A percentile compares a stretch with the other conserved stretches of the same genome.
Evolutionary conservation across 2,888 invertebrate genomes (phyloP).

Genomic region (Xestia sexstrigata): DNA sequence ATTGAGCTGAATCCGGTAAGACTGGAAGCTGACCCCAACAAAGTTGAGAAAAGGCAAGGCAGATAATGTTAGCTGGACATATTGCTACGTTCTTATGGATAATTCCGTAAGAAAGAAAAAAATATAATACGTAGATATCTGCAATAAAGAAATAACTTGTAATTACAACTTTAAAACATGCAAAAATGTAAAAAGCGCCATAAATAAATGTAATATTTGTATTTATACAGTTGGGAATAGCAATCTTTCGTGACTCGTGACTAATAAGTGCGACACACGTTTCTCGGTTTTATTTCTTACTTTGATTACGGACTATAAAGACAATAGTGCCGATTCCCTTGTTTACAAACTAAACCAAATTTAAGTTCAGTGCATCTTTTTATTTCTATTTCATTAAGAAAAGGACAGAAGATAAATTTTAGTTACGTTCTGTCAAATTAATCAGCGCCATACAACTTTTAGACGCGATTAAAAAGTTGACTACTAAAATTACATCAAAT

Average conservation of each 20-base stretch:
- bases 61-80: not conserved
- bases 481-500: too few relatives aligned
- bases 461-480: too few relatives aligned
- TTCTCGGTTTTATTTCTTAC: constrained; percentile 44
- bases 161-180: constrained; percentile 30
- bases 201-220: constrained; percentile 47
- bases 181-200: constrained; percentile 32
- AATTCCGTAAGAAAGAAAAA: not conserved
- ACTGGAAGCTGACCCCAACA: too few relatives aligned
- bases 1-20: too few relatives aligned
- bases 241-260: constrained; percentile 62
- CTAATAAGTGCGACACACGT: constrained; percentile 59
- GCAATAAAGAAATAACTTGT: constrained; percentile 15
- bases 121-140: not conserved
- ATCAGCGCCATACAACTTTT: too few relatives aligned
- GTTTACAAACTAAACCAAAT: too few relatives aligned
- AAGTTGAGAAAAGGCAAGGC: too few relatives aligned
- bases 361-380: too few relatives aligned
- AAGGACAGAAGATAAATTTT: too few relatives aligned
- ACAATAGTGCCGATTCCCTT: too few relatives aligned
- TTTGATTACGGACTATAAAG: constrained; percentile 46
- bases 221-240: constrained; percentile 51
- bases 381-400: too few relatives aligned
- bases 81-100: not conserved
- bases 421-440: too few relatives aligned